A percentile compares a stretch with the other conserved stretches of the same genome.
These are phyloP conservation scores for Sebastes reedi DNA, from an alignment of 2,797 vertebrate genomes.

Conservation along the genomic window DNA sequence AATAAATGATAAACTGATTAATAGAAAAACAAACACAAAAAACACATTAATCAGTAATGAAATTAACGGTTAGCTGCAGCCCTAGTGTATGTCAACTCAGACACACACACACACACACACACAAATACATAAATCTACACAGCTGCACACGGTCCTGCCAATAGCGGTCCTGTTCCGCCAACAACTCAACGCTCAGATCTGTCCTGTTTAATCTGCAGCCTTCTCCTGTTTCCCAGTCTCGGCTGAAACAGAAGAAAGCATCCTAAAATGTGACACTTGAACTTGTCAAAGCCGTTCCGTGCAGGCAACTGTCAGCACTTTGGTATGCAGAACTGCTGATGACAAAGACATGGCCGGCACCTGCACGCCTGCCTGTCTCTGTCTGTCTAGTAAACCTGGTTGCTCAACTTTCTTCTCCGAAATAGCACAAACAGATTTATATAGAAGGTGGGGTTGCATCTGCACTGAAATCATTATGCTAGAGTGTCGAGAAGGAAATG, in stretches of 20 bases:
- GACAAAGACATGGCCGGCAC: constrained; percentile 63
- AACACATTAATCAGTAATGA: background rate
- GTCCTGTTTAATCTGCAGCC: constrained; percentile 47
- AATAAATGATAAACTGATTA: background rate
- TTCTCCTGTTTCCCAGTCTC: constrained; percentile 59
- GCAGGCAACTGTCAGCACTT: constrained; percentile 69
- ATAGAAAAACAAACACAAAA: background rate
- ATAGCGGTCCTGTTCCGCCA: constrained; percentile 18
- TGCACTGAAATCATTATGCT: background rate
- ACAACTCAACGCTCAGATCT: constrained; percentile 38
- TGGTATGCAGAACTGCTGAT: constrained; percentile 69
- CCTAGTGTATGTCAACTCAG: background rate
- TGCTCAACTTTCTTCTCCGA: constrained; percentile 43
- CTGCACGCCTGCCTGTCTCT: constrained; percentile 53
- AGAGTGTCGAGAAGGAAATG: background rate
- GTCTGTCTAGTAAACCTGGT: constrained; percentile 50
- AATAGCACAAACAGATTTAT: background rate
- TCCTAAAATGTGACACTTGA: constrained; percentile 78
- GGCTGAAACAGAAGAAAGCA: constrained; percentile 70
- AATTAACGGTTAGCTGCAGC: background rate
- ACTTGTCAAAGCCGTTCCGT: constrained; percentile 74
- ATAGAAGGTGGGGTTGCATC: background rate
- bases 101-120: background rate
- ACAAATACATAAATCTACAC: constrained; percentile 8
- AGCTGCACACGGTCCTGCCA: constrained; percentile 29